These are phyloP conservation scores for Polymixis lichenea DNA, from an alignment of 2,888 invertebrate genomes.

Conservation along the genomic window DNA sequence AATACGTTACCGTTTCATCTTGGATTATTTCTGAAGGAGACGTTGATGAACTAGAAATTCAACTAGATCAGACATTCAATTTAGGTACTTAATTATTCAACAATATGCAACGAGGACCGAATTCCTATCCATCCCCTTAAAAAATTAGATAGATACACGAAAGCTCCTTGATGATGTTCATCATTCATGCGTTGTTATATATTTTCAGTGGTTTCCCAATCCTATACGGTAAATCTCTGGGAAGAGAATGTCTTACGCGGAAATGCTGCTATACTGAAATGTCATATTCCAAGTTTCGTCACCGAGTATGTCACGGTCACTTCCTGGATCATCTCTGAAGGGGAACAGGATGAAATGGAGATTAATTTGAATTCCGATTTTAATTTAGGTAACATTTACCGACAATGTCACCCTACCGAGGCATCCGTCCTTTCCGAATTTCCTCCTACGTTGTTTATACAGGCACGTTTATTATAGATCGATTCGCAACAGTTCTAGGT, in stretches of 20 bases:
- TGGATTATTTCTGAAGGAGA: conserved; percentile 96
- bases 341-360: conserved; percentile 88
- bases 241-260: conserved; percentile 97
- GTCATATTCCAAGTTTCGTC: conserved; percentile 98
- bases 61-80: conserved; percentile 79
- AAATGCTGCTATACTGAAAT: conserved; percentile 97
- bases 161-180: conserved; percentile 7
- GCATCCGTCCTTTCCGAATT: conserved; percentile 52
- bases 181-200: conserved; percentile 30
- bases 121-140: conserved; percentile 36
- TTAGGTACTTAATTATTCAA: conserved; percentile 79
- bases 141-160: background rate
- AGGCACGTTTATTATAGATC: background rate
- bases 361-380: conserved; percentile 86
- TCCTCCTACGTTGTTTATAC: conserved; percentile 34
- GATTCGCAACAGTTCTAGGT: background rate
- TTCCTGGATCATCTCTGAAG: conserved; percentile 95
- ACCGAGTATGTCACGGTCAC: conserved; percentile 96
- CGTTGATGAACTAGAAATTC: conserved; percentile 85
- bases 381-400: conserved; percentile 81
- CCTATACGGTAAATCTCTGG: conserved; percentile 97
- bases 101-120: conserved; percentile 2
- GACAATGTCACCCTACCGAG: conserved; percentile 37
- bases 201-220: conserved; percentile 95
- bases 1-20: conserved; percentile 96